These are phyloP conservation scores for Lepus europaeus DNA, from an alignment of 2,113 vertebrate genomes.

Conservation along the genomic window DNA sequence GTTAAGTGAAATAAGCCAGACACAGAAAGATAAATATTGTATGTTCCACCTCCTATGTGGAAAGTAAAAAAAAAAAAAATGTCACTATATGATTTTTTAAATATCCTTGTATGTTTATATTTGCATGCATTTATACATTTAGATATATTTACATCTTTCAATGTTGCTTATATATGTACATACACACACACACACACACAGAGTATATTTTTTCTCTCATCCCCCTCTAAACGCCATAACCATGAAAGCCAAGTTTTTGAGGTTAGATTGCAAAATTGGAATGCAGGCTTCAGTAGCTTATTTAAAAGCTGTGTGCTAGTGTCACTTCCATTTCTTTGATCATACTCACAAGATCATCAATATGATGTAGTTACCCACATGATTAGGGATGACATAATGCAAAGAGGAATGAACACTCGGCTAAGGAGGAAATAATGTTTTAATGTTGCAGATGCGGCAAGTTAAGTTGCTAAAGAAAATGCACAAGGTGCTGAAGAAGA, in stretches of 20 bases:
- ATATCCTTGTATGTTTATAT: neutral
- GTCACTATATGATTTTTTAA: too few relatives aligned
- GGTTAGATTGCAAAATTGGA: neutral
- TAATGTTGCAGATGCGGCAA: neutral
- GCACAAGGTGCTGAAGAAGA: neutral
- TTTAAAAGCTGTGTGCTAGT: neutral
- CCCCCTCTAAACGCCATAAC: neutral
- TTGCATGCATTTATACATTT: neutral
- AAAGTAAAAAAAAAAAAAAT: too few relatives aligned
- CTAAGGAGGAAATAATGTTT: neutral
- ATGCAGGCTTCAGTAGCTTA: neutral
- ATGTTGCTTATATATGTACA: neutral
- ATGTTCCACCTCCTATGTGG: too few relatives aligned
- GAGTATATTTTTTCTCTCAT: neutral
- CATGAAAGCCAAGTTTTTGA: neutral
- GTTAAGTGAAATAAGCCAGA: too few relatives aligned
- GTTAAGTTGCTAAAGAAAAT: neutral
- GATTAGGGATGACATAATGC: neutral
- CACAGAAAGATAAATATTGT: too few relatives aligned
- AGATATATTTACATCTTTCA: neutral
- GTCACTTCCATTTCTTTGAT: neutral
- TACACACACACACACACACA: neutral
- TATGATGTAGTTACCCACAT: neutral
- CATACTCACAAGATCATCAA: neutral
- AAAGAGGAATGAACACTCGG: neutral